These are phyloP conservation scores for Nycticorax nycticorax DNA, from an alignment of 2,113 vertebrate species.

Conservation along the genomic window DNA sequence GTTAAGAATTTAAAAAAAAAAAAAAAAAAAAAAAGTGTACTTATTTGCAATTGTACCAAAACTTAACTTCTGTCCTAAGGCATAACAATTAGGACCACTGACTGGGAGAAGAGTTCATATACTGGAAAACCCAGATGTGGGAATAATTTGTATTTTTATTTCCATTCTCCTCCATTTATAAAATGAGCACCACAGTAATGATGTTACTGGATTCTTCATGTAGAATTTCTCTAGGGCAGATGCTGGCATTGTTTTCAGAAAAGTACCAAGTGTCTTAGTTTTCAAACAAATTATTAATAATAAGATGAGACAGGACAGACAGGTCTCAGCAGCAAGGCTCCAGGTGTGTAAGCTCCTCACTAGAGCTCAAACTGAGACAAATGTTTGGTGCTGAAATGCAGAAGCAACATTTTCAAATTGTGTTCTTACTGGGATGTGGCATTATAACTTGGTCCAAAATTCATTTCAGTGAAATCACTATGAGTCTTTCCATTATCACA, in stretches of 20 bases:
- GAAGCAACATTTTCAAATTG: not conserved
- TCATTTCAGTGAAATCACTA: not conserved
- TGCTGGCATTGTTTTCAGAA: not conserved
- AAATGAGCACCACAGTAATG: not conserved
- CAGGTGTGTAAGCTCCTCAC: not conserved
- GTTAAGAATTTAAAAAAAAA: not conserved
- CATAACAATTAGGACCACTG: not conserved
- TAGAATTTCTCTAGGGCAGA: not conserved
- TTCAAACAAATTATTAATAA: not conserved
- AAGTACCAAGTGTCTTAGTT: not conserved
- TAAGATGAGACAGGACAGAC: not conserved
- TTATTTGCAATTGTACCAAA: not conserved
- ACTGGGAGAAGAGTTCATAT: not conserved
- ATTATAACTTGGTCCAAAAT: not conserved
- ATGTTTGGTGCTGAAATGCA: not conserved
- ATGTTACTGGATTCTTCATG: not conserved
- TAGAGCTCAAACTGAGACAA: not conserved
- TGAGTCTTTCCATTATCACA: not conserved
- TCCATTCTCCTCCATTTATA: not conserved
- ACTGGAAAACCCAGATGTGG: not conserved
- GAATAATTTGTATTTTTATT: not conserved
- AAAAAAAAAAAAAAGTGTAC: not conserved
- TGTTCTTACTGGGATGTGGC: not conserved
- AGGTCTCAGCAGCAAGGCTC: not conserved
- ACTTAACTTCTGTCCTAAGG: not conserved